Evolutionary conservation across 1,140 invertebrate genomes (phyloP).

Genomic region (Dendroctonus ponderosae): DNA sequence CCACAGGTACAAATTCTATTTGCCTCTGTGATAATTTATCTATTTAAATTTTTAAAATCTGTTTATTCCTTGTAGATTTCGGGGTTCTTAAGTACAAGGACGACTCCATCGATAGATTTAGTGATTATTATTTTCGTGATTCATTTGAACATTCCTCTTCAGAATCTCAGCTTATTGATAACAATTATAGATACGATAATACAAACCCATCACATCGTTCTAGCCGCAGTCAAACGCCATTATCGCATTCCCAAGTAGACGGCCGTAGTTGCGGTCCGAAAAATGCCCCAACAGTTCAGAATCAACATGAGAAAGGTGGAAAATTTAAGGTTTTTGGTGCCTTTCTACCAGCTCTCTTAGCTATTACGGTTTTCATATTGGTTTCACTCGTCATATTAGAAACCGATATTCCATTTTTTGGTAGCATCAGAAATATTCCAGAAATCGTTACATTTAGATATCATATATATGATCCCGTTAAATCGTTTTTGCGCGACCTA

Average conservation of each 20-base stretch:
- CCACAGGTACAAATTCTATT: slow-evolving; percentile 40
- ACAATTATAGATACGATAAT: slow-evolving; percentile 52
- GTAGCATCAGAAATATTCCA: slow-evolving; percentile 68
- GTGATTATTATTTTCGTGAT: slow-evolving; percentile 71
- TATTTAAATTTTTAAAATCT: background rate
- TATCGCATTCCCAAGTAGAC: slow-evolving; percentile 47
- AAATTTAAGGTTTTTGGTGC: slow-evolving; percentile 57
- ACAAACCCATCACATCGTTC: slow-evolving; percentile 56
- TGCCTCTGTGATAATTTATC: background rate
- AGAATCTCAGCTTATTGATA: slow-evolving; percentile 64
- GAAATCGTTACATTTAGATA: slow-evolving; percentile 75
- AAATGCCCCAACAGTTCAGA: slow-evolving; percentile 45
- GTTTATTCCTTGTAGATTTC: slow-evolving; percentile 13
- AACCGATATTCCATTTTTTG: slow-evolving; percentile 70
- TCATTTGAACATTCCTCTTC: slow-evolving; percentile 77
- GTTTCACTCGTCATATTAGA: slow-evolving; percentile 69
- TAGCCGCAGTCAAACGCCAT: slow-evolving; percentile 58
- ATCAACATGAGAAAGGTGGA: slow-evolving; percentile 34
- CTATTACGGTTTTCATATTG: slow-evolving; percentile 65
- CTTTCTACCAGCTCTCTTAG: slow-evolving; percentile 70
- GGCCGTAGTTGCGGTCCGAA: slow-evolving; percentile 41
- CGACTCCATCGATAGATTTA: slow-evolving; percentile 52
- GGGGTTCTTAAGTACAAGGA: slow-evolving; percentile 36
- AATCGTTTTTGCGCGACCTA: slow-evolving; percentile 63
- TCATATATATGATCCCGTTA: slow-evolving; percentile 80